Evolutionary conservation across 1,140 invertebrate species (phyloP).

Genomic region (Octopus sinensis): DNA sequence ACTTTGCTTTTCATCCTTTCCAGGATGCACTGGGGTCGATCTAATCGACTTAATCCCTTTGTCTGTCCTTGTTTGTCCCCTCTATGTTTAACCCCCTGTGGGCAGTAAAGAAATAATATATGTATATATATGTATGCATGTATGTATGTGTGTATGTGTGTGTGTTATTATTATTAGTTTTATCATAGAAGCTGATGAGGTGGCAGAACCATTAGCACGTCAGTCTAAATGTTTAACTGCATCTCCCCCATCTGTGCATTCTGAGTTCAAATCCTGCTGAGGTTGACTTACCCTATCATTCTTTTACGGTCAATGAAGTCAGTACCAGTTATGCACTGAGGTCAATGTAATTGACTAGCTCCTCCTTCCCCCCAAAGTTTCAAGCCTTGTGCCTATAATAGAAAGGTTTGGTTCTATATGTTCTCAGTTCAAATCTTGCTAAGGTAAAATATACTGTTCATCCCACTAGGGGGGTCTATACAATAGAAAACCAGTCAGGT

Average conservation of each 20-base stretch:
- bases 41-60: background rate
- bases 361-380: too few species aligned
- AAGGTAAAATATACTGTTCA: too few species aligned
- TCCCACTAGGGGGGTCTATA: too few species aligned
- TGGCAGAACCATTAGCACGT: too few species aligned
- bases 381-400: too few species aligned
- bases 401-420: too few species aligned
- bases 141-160: background rate
- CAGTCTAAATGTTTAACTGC: background rate
- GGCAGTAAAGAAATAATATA: too few species aligned
- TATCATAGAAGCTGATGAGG: background rate
- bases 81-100: background rate
- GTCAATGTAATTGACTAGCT: too few species aligned
- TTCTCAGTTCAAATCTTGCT: too few species aligned
- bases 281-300: background rate
- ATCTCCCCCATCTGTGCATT: background rate
- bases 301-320: background rate
- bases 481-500: too few species aligned
- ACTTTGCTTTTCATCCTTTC: background rate
- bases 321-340: background rate
- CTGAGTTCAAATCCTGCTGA: background rate
- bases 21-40: background rate
- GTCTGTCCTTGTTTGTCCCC: background rate
- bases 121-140: background rate
- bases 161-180: background rate